Evolutionary conservation across 1,140 invertebrate genomes (phyloP).

Genomic region (Euwallacea fornicatus): DNA sequence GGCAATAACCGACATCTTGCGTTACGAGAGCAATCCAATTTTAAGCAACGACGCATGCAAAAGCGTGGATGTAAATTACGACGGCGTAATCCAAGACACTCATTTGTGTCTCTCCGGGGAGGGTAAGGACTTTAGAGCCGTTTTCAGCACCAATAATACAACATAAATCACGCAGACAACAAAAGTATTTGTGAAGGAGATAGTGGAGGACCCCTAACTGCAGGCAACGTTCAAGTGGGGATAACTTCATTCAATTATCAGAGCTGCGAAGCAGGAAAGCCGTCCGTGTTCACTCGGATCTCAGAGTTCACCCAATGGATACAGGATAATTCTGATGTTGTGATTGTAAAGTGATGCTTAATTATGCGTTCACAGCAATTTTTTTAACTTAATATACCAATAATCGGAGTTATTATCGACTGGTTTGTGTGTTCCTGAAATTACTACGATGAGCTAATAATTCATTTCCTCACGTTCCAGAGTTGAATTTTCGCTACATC

Average conservation of each 20-base stretch:
- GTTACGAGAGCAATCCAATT: conserved; percentile 27
- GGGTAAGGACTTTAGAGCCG: not conserved
- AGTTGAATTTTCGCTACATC: too few relatives aligned
- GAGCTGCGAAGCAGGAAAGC: conserved; percentile 71
- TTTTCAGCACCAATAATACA: too few relatives aligned
- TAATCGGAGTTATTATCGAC: too few relatives aligned
- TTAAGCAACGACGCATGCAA: conserved; percentile 37
- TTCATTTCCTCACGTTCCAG: too few relatives aligned
- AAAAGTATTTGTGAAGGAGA: conserved; percentile 81
- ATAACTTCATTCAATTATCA: conserved; percentile 74
- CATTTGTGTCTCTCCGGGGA: conserved; percentile 36
- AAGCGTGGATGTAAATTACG: conserved; percentile 21
- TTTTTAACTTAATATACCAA: too few relatives aligned
- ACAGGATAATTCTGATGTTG: conserved; percentile 46
- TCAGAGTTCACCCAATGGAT: conserved; percentile 67
- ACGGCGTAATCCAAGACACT: conserved; percentile 15
- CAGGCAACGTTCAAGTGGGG: conserved; percentile 61
- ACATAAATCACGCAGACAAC: not conserved
- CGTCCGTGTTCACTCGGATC: conserved; percentile 79
- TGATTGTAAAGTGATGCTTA: not conserved
- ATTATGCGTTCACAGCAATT: too few relatives aligned
- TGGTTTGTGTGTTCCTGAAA: too few relatives aligned
- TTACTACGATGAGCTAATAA: too few relatives aligned
- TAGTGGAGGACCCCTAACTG: conserved; percentile 80
- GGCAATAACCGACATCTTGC: conserved; percentile 20